A percentile compares a stretch with the other conserved stretches of the same genome.
These are phyloP conservation scores for Coracopsis vasa DNA, from an alignment of 2,113 vertebrate genomes.

Conservation along the genomic window DNA sequence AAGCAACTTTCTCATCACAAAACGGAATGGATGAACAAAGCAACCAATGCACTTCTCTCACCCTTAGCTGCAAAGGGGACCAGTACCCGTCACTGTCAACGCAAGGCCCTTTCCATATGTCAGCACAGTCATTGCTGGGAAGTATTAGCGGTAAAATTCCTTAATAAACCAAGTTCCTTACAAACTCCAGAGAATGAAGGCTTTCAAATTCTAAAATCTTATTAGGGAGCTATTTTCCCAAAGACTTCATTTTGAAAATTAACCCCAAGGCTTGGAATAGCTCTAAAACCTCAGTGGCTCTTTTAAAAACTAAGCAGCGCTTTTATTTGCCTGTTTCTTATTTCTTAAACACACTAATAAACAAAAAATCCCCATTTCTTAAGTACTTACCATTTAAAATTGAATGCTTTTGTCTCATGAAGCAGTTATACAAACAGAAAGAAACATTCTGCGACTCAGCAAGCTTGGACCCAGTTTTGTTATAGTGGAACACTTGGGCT, in stretches of 20 bases:
- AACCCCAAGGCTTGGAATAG: not conserved
- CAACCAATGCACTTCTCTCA: conserved; percentile 23
- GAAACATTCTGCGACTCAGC: not conserved
- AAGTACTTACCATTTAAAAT: not conserved
- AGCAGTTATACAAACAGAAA: not conserved
- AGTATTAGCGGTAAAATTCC: not conserved
- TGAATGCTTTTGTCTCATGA: not conserved
- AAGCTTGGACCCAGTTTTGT: not conserved
- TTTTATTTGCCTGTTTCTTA: not conserved
- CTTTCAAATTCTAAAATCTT: conserved; percentile 24
- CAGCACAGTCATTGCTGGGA: not conserved
- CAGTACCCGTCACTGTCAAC: not conserved
- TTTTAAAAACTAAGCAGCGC: not conserved
- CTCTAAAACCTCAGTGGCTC: not conserved
- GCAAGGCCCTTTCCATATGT: not conserved
- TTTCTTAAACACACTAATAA: not conserved
- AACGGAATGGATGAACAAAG: conserved; percentile 54
- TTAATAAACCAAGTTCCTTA: not conserved
- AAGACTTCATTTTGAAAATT: conserved; percentile 18
- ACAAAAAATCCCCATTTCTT: not conserved
- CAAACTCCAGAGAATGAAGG: not conserved
- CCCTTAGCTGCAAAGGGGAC: conserved; percentile 22
- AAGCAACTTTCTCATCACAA: conserved; percentile 70
- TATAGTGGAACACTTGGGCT: not conserved
- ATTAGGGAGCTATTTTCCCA: conserved; percentile 25